Conservation (phyloP, 1,140 invertebrate species). For the Pomacea maculata region DNA sequence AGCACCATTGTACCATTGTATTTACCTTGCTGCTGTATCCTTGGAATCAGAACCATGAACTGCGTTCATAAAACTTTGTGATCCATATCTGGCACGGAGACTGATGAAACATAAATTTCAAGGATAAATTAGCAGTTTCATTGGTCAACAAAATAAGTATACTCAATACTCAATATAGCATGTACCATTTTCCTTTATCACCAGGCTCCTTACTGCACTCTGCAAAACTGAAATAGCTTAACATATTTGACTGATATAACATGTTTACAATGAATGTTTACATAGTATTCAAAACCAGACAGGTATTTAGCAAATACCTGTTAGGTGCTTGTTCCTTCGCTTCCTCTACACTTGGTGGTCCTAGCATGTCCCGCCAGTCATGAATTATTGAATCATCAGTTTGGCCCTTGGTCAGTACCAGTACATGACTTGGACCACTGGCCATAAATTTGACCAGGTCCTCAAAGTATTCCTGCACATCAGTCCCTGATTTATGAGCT, state of each 20-base stretch:
- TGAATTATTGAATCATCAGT: constrained; percentile 59
- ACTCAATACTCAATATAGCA: too few species aligned
- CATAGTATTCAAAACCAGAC: too few species aligned
- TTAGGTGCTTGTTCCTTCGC: constrained; percentile 62
- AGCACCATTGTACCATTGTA: not conserved
- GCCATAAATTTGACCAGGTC: constrained; percentile 64
- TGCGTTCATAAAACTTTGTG: constrained; percentile 56
- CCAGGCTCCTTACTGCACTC: too few species aligned
- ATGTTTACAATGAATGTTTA: too few species aligned
- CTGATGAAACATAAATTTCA: constrained; percentile 40
- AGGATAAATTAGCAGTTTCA: not conserved
- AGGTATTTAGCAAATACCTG: constrained; percentile 38
- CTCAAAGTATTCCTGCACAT: constrained; percentile 58
- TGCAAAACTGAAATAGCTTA: too few species aligned
- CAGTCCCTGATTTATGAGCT: not conserved
- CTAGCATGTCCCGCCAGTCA: constrained; percentile 63
- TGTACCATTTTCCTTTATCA: too few species aligned
- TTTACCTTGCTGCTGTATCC: constrained; percentile 54
- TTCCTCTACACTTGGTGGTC: constrained; percentile 61
- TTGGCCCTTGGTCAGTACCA: constrained; percentile 60
- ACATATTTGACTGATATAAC: too few species aligned
- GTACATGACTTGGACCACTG: constrained; percentile 57
- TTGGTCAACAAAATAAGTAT: too few species aligned
- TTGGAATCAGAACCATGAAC: constrained; percentile 58
- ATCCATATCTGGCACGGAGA: constrained; percentile 61